Evolutionary conservation across 2,888 invertebrate species (phyloP), one percentile per base, ranked within the genome.

Genomic region (Aromia moschata): DNA sequence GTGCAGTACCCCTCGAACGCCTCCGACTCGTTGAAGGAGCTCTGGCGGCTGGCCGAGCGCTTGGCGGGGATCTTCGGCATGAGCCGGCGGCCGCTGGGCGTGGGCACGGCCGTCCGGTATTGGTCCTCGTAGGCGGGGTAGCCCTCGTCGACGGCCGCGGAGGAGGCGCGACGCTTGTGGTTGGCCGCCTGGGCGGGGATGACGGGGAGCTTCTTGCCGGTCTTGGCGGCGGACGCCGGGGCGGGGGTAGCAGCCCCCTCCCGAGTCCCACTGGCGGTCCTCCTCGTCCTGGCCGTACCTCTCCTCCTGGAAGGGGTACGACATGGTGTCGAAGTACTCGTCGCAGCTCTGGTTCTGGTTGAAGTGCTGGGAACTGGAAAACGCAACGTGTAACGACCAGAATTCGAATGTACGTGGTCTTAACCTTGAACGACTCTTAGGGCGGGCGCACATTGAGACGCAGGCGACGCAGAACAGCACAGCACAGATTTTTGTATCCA

Each of bases 241-340:
- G 65, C 63, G 16, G 64, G 62, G 52, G 77, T 80, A 3, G 56
- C 43, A 65, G 49, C 55, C 84, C 79, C 90, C 89, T 74, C 89
- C 89, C 38, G 88, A 87, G 72, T 90, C 90, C 90, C 90, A 91
- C 71, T 89, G 89, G 7, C 88, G 82, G 69, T 89, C 86, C 74
- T 89, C 89, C 58, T 90, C 89, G 61, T 86, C 85, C 71, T 84
- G 83, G 38, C 84, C 86, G 71, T 85, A 85, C 59, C 85, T 71
- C 57, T 81, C 84, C 60, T 86, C 82, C 76, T 88, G 87, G 77
- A 85, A 88, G 49, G 85, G 84, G 73, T 85, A 88, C 68, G 87
- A 86, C 56, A 83, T 84, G 18, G 86, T 83, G 78, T 89, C 88
- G 76, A 83, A 89, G 76, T 84, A 89, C 78, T 88, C 88, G 63